A percentile compares a stretch with the other conserved stretches of the same genome.
Conservation (phyloP, 2,888 invertebrate genomes). For the Amphipoea oculea region DNA sequence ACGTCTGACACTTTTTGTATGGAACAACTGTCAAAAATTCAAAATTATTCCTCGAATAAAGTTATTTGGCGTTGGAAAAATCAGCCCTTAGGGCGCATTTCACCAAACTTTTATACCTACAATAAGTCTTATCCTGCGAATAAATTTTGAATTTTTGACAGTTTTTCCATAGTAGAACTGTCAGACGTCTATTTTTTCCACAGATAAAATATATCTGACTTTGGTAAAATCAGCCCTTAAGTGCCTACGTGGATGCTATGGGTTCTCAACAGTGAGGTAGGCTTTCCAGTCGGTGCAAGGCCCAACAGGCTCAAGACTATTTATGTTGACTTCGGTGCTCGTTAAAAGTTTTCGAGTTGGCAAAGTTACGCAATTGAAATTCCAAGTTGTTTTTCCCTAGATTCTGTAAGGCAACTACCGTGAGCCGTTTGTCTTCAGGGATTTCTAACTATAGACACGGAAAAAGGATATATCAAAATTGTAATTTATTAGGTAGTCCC, state of each 20-base stretch:
- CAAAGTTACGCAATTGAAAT: constrained; percentile 34
- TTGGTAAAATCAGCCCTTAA: background rate
- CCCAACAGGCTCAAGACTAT: background rate
- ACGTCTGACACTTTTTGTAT: background rate
- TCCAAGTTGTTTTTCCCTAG: background rate
- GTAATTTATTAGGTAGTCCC: background rate
- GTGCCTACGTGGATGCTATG: background rate
- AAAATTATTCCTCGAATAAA: background rate
- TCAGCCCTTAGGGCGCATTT: background rate
- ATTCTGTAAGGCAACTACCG: background rate
- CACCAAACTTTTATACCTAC: background rate
- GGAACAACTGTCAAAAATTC: background rate
- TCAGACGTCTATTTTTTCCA: background rate
- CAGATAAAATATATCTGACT: background rate
- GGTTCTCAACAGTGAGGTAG: background rate
- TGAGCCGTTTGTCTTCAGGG: background rate
- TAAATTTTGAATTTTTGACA: background rate
- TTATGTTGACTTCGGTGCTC: constrained; percentile 15
- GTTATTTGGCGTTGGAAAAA: background rate
- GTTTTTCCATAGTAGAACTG: background rate
- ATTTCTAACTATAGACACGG: background rate
- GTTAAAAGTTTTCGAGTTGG: constrained; percentile 37
- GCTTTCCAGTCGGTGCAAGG: background rate
- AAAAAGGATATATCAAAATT: background rate
- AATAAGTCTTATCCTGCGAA: background rate